These are phyloP conservation scores for Andinoacara biseriatus DNA, from an alignment of 2,113 vertebrate species.

Conservation along the genomic window DNA sequence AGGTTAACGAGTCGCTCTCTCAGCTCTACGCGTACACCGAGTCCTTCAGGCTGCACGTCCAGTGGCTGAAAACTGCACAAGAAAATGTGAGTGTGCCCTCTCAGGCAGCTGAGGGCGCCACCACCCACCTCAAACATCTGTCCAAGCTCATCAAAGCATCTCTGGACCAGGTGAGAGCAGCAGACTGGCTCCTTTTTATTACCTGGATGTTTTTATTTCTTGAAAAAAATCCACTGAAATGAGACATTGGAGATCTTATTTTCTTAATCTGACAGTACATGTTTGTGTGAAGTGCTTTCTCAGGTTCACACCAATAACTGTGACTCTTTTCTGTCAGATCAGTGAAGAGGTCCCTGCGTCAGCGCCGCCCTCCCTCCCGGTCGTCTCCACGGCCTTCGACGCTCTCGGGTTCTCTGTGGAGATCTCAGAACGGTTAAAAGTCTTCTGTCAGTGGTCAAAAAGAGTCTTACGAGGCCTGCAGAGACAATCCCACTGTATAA, in stretches of 20 bases:
- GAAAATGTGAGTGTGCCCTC: constrained; percentile 43
- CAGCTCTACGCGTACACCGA: constrained; percentile 39
- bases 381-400: constrained; percentile 49
- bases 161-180: constrained; percentile 56
- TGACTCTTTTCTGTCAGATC: background rate
- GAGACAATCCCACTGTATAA: background rate
- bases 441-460: constrained; percentile 57
- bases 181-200: rapidly evolving
- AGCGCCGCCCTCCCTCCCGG: constrained; percentile 15
- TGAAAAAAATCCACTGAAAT: background rate
- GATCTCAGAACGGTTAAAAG: constrained; percentile 39
- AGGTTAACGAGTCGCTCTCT: constrained; percentile 64
- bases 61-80: constrained; percentile 63
- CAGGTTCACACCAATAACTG: background rate
- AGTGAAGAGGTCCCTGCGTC: background rate
- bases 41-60: constrained; percentile 57
- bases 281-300: background rate
- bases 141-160: background rate
- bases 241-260: background rate
- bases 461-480: constrained; percentile 26
- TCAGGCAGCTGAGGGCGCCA: constrained; percentile 21
- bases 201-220: background rate
- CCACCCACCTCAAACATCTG: constrained; percentile 33
- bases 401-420: constrained; percentile 50
- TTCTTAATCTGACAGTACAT: background rate